Conservation (phyloP, 2,888 invertebrate genomes). For the Caenorhabditis sp. region DNA sequence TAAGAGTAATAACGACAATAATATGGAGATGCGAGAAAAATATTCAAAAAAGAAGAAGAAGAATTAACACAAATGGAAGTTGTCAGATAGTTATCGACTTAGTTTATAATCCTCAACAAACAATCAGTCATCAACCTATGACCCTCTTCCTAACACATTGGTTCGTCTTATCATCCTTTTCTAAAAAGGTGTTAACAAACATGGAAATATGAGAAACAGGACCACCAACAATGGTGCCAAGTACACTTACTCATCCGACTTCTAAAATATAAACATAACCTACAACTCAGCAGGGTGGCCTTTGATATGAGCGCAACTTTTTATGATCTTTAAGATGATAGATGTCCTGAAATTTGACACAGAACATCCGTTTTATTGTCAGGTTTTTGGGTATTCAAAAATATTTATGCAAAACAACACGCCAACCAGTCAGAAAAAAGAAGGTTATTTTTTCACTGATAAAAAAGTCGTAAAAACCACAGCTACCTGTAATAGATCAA, state of each 20-base stretch:
- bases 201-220: background rate
- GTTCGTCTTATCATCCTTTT: background rate
- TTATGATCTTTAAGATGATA: background rate
- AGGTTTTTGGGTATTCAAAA: background rate
- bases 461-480: background rate
- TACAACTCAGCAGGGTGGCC: background rate
- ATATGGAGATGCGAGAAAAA: constrained; percentile 8
- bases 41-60: constrained; percentile 22
- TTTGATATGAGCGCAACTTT: background rate
- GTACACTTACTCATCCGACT: background rate
- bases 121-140: background rate
- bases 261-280: background rate
- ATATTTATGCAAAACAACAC: no score
- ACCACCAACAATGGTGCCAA: background rate
- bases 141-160: background rate
- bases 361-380: background rate
- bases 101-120: background rate
- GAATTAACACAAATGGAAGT: constrained; percentile 3
- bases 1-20: background rate
- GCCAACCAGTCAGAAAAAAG: background rate
- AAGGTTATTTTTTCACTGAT: background rate
- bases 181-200: background rate
- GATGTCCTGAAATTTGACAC: background rate
- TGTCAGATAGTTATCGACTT: constrained; percentile 4
- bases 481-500: background rate